Percentiles rank a stretch among this genome's conserved stretches.
Evolutionary conservation across 2,888 invertebrate species (phyloP).

Genomic region (Taenaris catops): DNA sequence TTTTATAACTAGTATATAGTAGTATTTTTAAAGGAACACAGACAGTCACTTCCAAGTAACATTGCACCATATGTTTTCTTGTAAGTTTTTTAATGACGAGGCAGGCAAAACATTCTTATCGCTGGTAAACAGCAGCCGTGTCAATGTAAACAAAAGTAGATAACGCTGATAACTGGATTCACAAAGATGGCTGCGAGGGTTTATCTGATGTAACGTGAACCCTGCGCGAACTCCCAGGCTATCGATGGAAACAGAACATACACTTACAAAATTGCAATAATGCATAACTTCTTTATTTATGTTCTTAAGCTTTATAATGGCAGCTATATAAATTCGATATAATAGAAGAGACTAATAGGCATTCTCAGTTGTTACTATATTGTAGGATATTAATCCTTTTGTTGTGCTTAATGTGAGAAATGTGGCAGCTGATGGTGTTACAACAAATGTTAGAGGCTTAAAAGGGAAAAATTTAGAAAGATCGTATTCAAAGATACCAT

Average conservation of each 20-base stretch:
- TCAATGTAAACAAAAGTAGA: constrained; percentile 52
- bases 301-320: too few relatives aligned
- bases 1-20: too few relatives aligned
- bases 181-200: constrained; percentile 48
- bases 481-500: too few relatives aligned
- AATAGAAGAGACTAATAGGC: too few relatives aligned
- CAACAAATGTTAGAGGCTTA: too few relatives aligned
- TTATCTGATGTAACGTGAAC: constrained; percentile 35
- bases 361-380: too few relatives aligned
- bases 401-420: too few relatives aligned
- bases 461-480: too few relatives aligned
- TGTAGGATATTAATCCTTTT: not conserved
- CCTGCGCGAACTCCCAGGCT: constrained; percentile 31
- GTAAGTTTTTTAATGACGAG: constrained; percentile 15
- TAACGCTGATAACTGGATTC: constrained; percentile 51
- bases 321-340: too few relatives aligned
- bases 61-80: constrained; percentile 15
- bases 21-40: constrained; percentile 1
- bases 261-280: constrained; percentile 6
- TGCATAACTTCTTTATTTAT: too few relatives aligned
- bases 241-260: constrained; percentile 21
- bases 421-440: too few relatives aligned
- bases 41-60: constrained; percentile 8
- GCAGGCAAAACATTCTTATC: constrained; percentile 38
- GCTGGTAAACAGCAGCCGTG: constrained; percentile 31